phyloP scores from a whole-genome alignment of 2,113 vertebrate genomes.

The Aramus guarauna region DNA sequence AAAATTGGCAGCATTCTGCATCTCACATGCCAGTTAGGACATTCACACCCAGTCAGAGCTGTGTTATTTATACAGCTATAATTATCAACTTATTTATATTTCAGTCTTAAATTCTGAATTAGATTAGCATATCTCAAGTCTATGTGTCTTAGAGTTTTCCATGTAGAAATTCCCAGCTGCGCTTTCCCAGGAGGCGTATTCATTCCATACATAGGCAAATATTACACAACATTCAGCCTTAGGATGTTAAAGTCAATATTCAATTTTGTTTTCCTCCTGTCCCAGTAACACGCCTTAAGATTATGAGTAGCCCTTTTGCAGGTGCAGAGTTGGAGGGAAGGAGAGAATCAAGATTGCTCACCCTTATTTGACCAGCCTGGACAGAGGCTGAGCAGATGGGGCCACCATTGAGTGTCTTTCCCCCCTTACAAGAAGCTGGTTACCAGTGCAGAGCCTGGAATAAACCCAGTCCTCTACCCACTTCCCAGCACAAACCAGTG shows the following conservation, averaged over 20 bases:
- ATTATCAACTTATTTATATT: conserved; percentile 2
- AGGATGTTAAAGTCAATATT: not conserved
- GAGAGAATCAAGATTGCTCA: not conserved
- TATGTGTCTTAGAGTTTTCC: not conserved
- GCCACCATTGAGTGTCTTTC: not conserved
- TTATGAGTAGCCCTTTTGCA: not conserved
- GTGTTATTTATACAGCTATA: not conserved
- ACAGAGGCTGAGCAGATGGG: not conserved
- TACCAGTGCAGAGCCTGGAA: not conserved
- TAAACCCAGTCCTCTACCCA: not conserved
- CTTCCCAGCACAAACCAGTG: not conserved
- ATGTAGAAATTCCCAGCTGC: not conserved
- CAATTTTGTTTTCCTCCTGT: not conserved
- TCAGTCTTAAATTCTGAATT: not conserved
- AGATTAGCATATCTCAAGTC: not conserved
- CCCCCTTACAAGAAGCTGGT: not conserved
- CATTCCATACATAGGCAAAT: not conserved
- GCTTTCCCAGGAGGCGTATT: not conserved
- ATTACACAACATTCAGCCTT: not conserved
- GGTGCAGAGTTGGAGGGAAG: not conserved
- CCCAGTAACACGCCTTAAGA: not conserved
- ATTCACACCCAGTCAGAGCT: not conserved
- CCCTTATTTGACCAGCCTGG: not conserved
- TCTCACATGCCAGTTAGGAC: not conserved
- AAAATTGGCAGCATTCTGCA: not conserved